Conservation (phyloP, 2,113 vertebrate genomes). For the Tyto alba region DNA sequence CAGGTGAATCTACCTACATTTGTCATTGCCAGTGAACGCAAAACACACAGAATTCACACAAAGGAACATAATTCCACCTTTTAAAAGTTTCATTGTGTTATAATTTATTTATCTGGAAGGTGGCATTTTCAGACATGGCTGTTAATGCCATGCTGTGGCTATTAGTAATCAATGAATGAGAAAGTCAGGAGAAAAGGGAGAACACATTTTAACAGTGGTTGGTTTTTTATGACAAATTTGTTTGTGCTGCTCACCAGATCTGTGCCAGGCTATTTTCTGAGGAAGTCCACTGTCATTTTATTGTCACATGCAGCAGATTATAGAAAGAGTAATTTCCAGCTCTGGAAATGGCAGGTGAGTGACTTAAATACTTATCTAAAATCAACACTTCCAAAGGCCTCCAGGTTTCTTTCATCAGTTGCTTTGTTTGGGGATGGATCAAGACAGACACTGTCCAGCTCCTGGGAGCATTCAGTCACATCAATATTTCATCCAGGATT, state of each 20-base stretch:
- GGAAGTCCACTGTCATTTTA: not conserved
- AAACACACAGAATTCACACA: slow-evolving; percentile 32
- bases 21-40: slow-evolving; percentile 41
- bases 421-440: not conserved
- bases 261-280: not conserved
- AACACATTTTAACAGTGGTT: not conserved
- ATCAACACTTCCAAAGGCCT: not conserved
- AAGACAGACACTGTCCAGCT: not conserved
- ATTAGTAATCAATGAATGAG: not conserved
- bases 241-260: slow-evolving; percentile 16
- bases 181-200: not conserved
- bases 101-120: not conserved
- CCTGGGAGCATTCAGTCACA: not conserved
- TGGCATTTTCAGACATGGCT: not conserved
- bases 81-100: not conserved
- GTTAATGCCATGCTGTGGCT: not conserved
- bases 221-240: not conserved
- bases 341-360: not conserved
- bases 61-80: not conserved
- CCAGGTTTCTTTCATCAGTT: not conserved
- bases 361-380: slow-evolving; percentile 7
- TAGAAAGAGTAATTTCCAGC: slow-evolving; percentile 1
- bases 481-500: not conserved
- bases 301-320: not conserved
- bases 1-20: slow-evolving; percentile 61